Evolutionary conservation across 2,888 invertebrate species (phyloP).

Genomic region (Tetropium fuscum): DNA sequence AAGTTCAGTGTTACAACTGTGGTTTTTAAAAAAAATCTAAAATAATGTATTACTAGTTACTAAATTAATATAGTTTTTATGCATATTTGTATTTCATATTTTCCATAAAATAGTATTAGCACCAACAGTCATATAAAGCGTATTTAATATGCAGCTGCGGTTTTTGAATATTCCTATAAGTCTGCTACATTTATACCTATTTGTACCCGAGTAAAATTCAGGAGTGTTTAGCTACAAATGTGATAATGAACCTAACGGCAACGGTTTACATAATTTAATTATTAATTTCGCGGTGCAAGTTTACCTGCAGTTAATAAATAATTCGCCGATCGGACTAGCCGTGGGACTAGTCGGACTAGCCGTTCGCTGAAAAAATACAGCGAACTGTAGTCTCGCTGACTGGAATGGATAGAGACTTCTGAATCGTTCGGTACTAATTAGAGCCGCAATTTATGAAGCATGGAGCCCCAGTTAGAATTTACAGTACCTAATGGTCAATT

Average conservation of each 20-base stretch:
- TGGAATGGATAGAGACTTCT: conserved; percentile 27
- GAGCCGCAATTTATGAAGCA: conserved; percentile 56
- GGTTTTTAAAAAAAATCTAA: no score
- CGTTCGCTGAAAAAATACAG: conserved; percentile 22
- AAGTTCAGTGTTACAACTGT: no score
- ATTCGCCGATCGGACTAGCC: conserved; percentile 34
- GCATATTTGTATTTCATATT: no score
- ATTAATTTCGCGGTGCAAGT: conserved; percentile 43
- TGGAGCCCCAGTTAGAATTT: conserved; percentile 49
- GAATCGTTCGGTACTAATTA: conserved; percentile 49
- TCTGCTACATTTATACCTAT: no score
- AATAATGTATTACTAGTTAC: no score
- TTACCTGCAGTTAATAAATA: conserved; percentile 39
- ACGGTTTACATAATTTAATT: conserved; percentile 49
- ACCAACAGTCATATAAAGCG: no score
- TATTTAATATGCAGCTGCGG: no score
- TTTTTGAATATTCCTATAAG: no score
- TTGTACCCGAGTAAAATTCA: no score
- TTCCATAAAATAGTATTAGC: no score
- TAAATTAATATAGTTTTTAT: no score
- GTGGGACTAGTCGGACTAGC: conserved; percentile 25
- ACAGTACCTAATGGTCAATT: conserved; percentile 57
- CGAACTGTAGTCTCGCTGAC: conserved; percentile 8
- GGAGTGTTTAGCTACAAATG: no score
- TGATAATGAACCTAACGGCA: conserved; percentile 44